A percentile compares a stretch with the other conserved stretches of the same genome.
phyloP scores from a whole-genome alignment of 2,888 invertebrate genomes.

The Gerris lacustris region DNA sequence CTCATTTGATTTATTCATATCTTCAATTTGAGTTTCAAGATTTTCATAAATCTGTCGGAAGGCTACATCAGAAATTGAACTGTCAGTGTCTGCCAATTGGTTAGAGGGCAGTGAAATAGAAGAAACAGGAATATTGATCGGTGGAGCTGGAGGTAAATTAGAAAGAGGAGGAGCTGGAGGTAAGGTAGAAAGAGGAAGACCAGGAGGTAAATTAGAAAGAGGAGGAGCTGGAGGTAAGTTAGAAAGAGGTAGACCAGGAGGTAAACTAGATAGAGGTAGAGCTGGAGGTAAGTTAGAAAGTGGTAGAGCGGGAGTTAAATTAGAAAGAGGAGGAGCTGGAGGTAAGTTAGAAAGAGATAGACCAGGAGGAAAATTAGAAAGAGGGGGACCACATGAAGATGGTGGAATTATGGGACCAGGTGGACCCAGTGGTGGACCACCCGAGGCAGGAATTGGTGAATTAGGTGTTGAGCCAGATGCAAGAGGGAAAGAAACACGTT shows the following conservation, averaged over 20 bases:
- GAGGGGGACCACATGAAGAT: constrained; percentile 19
- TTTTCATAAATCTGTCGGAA: constrained; percentile 6
- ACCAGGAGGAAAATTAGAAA: background rate
- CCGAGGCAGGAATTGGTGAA: constrained; percentile 7
- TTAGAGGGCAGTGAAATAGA: background rate
- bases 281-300: constrained; percentile 16
- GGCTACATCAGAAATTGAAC: background rate
- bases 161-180: constrained; percentile 20
- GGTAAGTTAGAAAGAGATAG: constrained; percentile 18
- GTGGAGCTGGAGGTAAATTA: background rate
- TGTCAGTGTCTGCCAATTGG: background rate
- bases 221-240: constrained; percentile 19
- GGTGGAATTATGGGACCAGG: constrained; percentile 14
- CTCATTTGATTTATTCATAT: constrained; percentile 1
- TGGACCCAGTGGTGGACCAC: background rate
- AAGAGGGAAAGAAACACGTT: constrained; percentile 42
- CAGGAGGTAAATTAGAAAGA: constrained; percentile 16
- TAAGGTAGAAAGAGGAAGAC: constrained; percentile 14
- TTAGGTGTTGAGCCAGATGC: constrained; percentile 22
- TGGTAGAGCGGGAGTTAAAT: constrained; percentile 13
- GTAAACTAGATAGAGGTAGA: constrained; percentile 20
- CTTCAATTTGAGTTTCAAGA: constrained; percentile 1
- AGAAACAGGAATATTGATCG: background rate
- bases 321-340: constrained; percentile 18
- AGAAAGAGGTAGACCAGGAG: constrained; percentile 17